These are phyloP conservation scores for Sussaba pulchella DNA, from an alignment of 2,888 invertebrate species.

Conservation along the genomic window DNA sequence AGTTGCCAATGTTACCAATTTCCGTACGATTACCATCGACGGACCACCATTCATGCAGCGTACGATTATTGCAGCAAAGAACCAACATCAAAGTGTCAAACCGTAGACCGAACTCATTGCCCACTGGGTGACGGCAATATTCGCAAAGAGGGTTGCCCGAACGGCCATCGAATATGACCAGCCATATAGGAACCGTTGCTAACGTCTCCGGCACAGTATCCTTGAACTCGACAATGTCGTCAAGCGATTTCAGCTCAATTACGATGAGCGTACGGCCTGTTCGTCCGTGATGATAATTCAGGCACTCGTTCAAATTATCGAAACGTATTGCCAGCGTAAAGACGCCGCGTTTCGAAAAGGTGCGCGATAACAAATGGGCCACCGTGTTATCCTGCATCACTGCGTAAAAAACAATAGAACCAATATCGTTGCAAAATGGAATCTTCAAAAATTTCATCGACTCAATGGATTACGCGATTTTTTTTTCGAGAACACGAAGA, in stretches of 20 bases:
- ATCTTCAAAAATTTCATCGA: no score
- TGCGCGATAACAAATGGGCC: constrained; percentile 61
- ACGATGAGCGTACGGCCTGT: constrained; percentile 71
- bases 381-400: constrained; percentile 58
- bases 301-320: constrained; percentile 29
- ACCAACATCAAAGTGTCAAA: constrained; percentile 76
- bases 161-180: constrained; percentile 72
- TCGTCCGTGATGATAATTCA: constrained; percentile 43
- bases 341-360: constrained; percentile 69
- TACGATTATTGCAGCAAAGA: constrained; percentile 65
- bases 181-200: constrained; percentile 72
- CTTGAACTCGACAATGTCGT: constrained; percentile 67
- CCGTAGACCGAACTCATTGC: constrained; percentile 71
- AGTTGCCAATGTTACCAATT: constrained; percentile 67
- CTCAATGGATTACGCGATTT: no score
- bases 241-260: constrained; percentile 64
- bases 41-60: constrained; percentile 75
- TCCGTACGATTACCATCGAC: constrained; percentile 67
- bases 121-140: constrained; percentile 64
- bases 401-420: not conserved
- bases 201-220: constrained; percentile 47
- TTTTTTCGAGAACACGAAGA: not conserved
- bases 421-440: no score
- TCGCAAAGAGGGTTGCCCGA: constrained; percentile 47
- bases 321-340: constrained; percentile 63